These are phyloP conservation scores for Zelostemma sp. DNA, from an alignment of 1,140 invertebrate species.

Conservation along the genomic window DNA sequence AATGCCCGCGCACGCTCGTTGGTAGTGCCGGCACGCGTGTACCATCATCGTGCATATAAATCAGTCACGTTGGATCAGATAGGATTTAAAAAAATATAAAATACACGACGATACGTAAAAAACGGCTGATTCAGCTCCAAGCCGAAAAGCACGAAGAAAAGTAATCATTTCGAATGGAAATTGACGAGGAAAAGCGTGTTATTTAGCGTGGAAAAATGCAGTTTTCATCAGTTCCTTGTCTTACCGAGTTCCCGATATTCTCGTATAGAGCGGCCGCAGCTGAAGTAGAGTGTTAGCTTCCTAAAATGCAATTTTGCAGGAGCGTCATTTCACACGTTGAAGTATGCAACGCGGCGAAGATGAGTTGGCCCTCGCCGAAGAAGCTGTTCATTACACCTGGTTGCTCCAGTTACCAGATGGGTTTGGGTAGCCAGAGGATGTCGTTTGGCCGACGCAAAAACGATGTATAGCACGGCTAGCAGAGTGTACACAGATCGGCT, in stretches of 20 bases:
- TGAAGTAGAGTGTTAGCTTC: slow-evolving; percentile 43
- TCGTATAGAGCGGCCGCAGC: slow-evolving; percentile 36
- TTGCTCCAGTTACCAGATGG: slow-evolving; percentile 54
- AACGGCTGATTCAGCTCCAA: too few relatives aligned
- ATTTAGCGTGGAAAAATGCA: too few relatives aligned
- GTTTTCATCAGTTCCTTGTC: too few relatives aligned
- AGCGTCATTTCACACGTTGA: slow-evolving; percentile 31
- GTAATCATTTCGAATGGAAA: too few relatives aligned
- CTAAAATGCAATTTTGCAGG: slow-evolving; percentile 51
- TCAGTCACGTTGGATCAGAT: slow-evolving; percentile 67
- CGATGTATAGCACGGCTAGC: slow-evolving; percentile 54
- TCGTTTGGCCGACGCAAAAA: slow-evolving; percentile 53
- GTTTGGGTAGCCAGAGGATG: slow-evolving; percentile 32
- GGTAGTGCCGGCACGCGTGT: slow-evolving; percentile 68
- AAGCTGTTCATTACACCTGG: slow-evolving; percentile 52
- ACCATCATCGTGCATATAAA: slow-evolving; percentile 68
- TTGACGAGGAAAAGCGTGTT: too few relatives aligned
- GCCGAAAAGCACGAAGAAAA: too few relatives aligned
- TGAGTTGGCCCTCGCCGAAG: slow-evolving; percentile 34
- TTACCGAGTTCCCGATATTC: slow-evolving; percentile 47
- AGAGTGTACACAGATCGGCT: slow-evolving; percentile 4
- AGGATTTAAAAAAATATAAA: slow-evolving; percentile 69
- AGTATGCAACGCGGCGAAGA: slow-evolving; percentile 30
- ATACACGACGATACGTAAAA: slow-evolving; percentile 59
- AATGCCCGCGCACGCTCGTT: slow-evolving; percentile 57